Base-by-base conservation (phyloP, 2,797 vertebrate genomes). In the Neopelma chrysocephalum region DNA sequence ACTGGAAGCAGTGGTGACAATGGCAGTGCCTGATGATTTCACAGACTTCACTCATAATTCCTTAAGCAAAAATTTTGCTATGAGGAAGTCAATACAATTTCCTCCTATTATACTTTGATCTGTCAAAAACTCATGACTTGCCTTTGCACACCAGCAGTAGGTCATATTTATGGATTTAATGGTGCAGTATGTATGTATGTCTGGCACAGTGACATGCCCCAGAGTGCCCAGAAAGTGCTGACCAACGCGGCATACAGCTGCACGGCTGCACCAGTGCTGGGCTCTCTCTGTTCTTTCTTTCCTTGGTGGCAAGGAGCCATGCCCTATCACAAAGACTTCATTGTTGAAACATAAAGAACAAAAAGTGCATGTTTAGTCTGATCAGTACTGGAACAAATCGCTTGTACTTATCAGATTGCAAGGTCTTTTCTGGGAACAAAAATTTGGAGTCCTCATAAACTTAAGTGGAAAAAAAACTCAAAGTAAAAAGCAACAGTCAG, bases 171-270 rank as follows among this genome's bases (percentile, higher is more conserved):
- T 68, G 73, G 50, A 20, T 64, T 15, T 25, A 18, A 9, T 12
- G 54, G 40, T 38, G 69, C 4, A 1, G 17, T 48, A 14, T 3
- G 21, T 11, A 2, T 4, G 78, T 43, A 27, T 47, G 58, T 32
- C 47, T 72, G 85, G 80, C 65, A 38, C 26, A 66, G 73, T 7
- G 50, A n/a, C 21, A 4, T 15, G 16, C 10, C 43, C 40, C 65
- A 32, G 56, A 36, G 82, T 12, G 47, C 68, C 60, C 3, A 0
- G 80, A 18, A 45, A 90, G 57, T 0, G 0, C 22, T 0, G 2
- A 83, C n/a, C 0, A 1, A 53, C 0, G 2, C 0, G 0, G 26
- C 58, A 10, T 61, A 75, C 68, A n/a, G 40, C 70, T 11, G 0
- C 23, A 11, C 0, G 25, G 66, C 82, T 23, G 56, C 61, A 27